phyloP scores from a whole-genome alignment of 2,888 invertebrate species.

The Chrysomela aeneicollis region DNA sequence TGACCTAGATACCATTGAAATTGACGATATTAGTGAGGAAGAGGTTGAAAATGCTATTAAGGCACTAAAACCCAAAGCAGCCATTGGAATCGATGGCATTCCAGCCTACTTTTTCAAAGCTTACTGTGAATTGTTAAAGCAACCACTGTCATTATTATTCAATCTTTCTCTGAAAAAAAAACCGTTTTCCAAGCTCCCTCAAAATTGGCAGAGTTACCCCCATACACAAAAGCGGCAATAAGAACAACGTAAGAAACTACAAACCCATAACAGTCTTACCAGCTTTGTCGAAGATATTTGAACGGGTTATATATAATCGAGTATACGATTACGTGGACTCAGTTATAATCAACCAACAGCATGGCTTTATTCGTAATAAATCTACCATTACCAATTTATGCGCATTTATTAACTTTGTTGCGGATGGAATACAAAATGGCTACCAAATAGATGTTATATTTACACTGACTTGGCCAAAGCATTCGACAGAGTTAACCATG shows the following conservation, averaged over 20 bases:
- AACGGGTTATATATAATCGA: background rate
- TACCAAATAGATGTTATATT: conserved; percentile 9
- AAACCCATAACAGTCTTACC: conserved; percentile 2
- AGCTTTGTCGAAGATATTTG: conserved; percentile 8
- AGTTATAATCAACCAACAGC: conserved; percentile 10
- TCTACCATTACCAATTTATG: background rate
- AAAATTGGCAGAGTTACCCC: background rate
- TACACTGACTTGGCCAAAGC: conserved; percentile 14
- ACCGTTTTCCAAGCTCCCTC: background rate
- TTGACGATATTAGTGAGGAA: background rate
- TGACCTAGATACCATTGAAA: background rate
- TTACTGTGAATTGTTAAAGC: background rate
- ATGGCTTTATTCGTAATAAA: conserved; percentile 7
- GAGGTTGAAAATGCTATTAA: conserved; percentile 1
- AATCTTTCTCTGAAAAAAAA: background rate
- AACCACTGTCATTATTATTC: background rate
- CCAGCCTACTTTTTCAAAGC: conserved; percentile 1
- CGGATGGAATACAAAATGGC: background rate
- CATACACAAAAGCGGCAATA: background rate
- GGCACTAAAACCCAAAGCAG: conserved; percentile 3
- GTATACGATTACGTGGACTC: background rate
- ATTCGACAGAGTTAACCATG: conserved; percentile 13
- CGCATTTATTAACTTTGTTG: background rate
- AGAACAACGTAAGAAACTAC: conserved; percentile 1
- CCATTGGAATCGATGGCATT: background rate